Evolutionary conservation across 2,797 vertebrate species (phyloP), one percentile per base, ranked within the genome.

Genomic region (Sebastes steindachneri): DNA sequence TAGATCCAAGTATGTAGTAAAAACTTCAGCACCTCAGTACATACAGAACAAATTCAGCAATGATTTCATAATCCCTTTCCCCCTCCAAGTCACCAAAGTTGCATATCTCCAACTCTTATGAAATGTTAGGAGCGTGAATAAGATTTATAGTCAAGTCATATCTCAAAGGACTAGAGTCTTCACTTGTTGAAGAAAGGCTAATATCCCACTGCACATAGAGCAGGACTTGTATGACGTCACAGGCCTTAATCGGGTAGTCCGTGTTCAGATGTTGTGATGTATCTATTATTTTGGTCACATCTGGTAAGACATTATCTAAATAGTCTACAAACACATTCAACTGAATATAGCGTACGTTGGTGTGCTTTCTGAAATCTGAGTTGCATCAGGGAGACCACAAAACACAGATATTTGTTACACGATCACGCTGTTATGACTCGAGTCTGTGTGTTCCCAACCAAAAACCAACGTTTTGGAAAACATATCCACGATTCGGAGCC

Each of bases 391-490:
- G 2, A 63, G 54, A 59, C 23, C 35, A 64, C 65, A 77, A 62
- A 78, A 62, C 75, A 71, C 68, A 82, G 63, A 84, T 75, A 78
- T 66, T 15, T 74, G 75, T 70, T 62, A 73, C 7, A 69, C 25
- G 68, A 88, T 84, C 51, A 0, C 29, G 11, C 79, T 80, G 57
- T 76, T 80, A 63, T 69, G 72, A 79, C 72, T 83, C 0, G 7
- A 79, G 63, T 68, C 77, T 75, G 68, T 55, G 78, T 71, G 35
- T 77, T 85, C 73, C 68, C 63, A 79, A 53, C 75, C 72, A 68
- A 89, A 88, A 88, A 88, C n/a, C 65, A 54, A 71, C 78, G 78
- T 85, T 51, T 82, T 78, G 67, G 54, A 79, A 82, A 86, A 74
- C 10, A 4, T 65, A 66, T 73, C 59, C 58, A 31, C 41, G 26